These are phyloP conservation scores for Ptychobarbus kaznakovi DNA, from an alignment of 2,797 vertebrate species.

Conservation along the genomic window DNA sequence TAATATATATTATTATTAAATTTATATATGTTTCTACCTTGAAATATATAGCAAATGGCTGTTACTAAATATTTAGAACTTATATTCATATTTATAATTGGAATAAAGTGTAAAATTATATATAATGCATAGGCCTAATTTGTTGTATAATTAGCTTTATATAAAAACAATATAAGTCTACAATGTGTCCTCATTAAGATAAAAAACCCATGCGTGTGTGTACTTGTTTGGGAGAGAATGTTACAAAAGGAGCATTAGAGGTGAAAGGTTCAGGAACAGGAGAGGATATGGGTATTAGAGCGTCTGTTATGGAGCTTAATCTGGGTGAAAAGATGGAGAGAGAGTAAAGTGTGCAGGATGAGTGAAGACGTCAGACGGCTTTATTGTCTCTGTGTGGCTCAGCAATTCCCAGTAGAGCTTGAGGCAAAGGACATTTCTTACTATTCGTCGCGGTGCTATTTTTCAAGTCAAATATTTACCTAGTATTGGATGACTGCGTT, in stretches of 20 bases:
- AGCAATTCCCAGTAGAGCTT: slow-evolving; percentile 18
- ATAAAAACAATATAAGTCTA: not conserved
- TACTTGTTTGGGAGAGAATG: not conserved
- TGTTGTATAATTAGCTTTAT: not conserved
- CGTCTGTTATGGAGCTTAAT: not conserved
- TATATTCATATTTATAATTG: not conserved
- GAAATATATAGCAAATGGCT: not conserved
- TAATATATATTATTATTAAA: too few relatives aligned
- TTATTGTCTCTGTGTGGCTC: slow-evolving; percentile 34
- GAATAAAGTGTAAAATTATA: not conserved
- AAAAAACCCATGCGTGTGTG: not conserved
- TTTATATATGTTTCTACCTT: not conserved
- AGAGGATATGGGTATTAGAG: slow-evolving; percentile 38
- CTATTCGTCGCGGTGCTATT: slow-evolving; percentile 20
- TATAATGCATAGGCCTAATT: not conserved
- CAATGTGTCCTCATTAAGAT: not conserved
- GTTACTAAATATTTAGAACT: not conserved
- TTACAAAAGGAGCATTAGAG: not conserved
- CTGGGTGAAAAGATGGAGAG: slow-evolving; percentile 13
- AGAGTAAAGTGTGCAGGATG: not conserved
- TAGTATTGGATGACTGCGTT: slow-evolving; percentile 35
- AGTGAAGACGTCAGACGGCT: slow-evolving; percentile 27
- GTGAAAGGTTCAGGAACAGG: slow-evolving; percentile 2
- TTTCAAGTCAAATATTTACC: slow-evolving; percentile 47
- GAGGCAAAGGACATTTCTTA: slow-evolving; percentile 14